phyloP scores from a whole-genome alignment of 2,797 vertebrate genomes.

The Muscicapa comitata region DNA sequence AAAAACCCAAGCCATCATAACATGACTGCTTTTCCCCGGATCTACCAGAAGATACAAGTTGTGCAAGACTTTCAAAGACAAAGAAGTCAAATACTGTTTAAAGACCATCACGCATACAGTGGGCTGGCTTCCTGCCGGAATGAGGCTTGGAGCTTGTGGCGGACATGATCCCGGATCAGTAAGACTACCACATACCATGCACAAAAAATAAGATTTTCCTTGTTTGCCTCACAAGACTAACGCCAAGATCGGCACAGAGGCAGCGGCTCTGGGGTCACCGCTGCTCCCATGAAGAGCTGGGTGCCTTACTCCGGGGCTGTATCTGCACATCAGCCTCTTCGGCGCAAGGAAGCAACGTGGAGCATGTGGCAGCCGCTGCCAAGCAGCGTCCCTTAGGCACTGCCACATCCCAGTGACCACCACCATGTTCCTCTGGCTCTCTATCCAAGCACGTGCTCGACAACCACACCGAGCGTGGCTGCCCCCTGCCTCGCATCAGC shows the following conservation, averaged over 20 bases:
- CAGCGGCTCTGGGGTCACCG: accelerated
- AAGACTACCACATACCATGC: not conserved
- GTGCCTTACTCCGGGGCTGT: not conserved
- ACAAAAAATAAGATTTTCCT: not conserved
- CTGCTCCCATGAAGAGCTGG: accelerated
- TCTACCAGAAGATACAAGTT: not conserved
- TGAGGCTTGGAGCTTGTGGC: not conserved
- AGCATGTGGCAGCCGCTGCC: not conserved
- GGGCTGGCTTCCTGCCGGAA: not conserved
- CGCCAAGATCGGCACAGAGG: not conserved
- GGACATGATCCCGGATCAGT: not conserved
- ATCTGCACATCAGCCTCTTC: accelerated
- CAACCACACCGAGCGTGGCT: accelerated
- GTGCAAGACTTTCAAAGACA: not conserved
- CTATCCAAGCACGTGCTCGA: accelerated
- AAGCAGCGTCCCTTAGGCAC: not conserved
- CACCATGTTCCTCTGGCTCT: accelerated
- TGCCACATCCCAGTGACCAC: accelerated
- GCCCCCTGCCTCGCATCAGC: not conserved
- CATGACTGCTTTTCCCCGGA: not conserved
- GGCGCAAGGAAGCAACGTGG: accelerated
- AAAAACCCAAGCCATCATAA: not conserved
- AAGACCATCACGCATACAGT: not conserved
- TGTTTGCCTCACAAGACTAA: not conserved
- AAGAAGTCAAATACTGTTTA: not conserved